A percentile compares a stretch with the other conserved stretches of the same genome.
Evolutionary conservation across 2,113 vertebrate genomes (phyloP).

Genomic region (cattle (Bos taurus)): DNA sequence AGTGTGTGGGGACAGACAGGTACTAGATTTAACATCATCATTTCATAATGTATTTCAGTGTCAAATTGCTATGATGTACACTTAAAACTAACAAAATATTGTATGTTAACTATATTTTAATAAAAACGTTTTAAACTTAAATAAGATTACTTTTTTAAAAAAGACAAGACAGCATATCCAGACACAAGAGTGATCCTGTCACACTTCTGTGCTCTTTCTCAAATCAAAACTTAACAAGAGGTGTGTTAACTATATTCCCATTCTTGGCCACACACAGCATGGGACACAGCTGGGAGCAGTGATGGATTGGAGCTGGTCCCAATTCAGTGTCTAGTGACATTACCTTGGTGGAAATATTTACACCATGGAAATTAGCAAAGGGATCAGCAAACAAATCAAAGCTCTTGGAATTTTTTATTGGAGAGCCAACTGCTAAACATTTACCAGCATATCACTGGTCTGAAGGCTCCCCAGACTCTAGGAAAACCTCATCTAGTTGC

Average conservation of each 20-base stretch:
- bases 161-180: neutral
- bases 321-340: neutral
- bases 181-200: neutral
- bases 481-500: neutral
- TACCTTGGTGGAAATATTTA: neutral
- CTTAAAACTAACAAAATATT: neutral
- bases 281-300: neutral
- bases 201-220: neutral
- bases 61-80: neutral
- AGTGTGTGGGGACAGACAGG: neutral
- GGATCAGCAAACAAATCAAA: neutral
- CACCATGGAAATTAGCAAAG: conserved; percentile 3
- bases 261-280: neutral
- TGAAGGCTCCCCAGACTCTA: neutral
- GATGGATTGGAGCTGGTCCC: neutral
- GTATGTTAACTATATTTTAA: neutral
- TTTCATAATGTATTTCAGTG: neutral
- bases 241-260: neutral
- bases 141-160: neutral
- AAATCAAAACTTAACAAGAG: neutral
- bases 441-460: neutral
- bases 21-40: neutral
- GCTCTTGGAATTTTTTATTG: neutral
- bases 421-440: neutral
- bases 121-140: neutral